phyloP scores from a whole-genome alignment of 2,797 vertebrate species.

The Mormyrops boulengeri region DNA sequence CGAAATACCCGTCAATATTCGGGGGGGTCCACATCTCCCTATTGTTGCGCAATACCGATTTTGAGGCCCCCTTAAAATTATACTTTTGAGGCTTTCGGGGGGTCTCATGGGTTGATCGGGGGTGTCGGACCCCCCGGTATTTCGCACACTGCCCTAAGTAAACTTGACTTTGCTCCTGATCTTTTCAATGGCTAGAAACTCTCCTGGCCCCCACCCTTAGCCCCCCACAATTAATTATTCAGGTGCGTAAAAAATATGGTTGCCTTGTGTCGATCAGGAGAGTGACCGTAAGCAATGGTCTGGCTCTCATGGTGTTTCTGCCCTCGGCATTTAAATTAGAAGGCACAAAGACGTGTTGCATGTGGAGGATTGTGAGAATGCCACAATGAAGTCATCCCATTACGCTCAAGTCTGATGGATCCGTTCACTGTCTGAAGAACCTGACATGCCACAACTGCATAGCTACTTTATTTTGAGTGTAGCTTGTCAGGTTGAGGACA shows the following conservation, averaged over 20 bases:
- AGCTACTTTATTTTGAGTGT: neutral
- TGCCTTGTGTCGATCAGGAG: neutral
- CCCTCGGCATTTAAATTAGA: neutral
- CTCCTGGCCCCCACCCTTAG: neutral
- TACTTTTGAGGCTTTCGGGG: no score
- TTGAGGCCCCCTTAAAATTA: no score
- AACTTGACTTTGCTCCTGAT: neutral
- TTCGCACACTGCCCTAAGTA: neutral
- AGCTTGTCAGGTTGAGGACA: neutral
- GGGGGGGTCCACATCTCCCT: no score
- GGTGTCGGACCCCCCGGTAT: no score
- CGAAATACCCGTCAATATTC: no score
- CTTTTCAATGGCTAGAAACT: neutral
- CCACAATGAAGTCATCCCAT: neutral
- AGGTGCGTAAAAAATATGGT: neutral
- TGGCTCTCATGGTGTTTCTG: neutral
- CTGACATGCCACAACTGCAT: neutral
- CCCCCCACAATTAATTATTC: neutral
- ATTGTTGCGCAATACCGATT: no score
- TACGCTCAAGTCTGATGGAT: neutral
- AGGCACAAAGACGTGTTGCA: neutral
- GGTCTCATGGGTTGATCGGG: no score
- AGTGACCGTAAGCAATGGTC: neutral
- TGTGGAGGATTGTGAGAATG: neutral
- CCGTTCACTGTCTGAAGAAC: neutral